Evolutionary conservation across 2,113 vertebrate genomes (phyloP).

Genomic region (Cynocephalus volans): DNA sequence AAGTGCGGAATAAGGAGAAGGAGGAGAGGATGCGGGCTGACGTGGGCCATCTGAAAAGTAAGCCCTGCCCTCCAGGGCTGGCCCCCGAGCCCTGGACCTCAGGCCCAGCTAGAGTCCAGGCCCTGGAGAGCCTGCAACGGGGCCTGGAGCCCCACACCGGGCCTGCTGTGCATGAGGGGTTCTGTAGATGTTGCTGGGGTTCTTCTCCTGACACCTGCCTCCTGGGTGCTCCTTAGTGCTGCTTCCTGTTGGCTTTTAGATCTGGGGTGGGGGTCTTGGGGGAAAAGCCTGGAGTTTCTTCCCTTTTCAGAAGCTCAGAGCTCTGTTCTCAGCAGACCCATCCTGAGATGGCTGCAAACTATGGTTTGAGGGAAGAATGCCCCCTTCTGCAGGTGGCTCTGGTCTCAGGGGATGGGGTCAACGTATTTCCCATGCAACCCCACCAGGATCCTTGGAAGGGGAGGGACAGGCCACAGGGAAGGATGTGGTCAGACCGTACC

Average conservation of each 20-base stretch:
- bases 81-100: neutral
- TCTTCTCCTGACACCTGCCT: neutral
- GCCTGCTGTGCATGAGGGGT: neutral
- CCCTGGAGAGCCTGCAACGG: fast-evolving
- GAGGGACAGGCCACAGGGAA: neutral
- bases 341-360: neutral
- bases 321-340: neutral
- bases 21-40: slow-evolving; percentile 97
- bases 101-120: neutral
- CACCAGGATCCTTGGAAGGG: neutral
- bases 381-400: neutral
- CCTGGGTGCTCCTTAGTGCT: fast-evolving
- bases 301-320: neutral
- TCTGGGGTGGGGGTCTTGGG: no score
- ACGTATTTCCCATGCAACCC: neutral
- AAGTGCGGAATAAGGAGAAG: slow-evolving; percentile 93
- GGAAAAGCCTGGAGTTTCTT: neutral
- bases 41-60: slow-evolving; percentile 96
- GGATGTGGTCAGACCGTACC: fast-evolving
- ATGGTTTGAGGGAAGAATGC: neutral
- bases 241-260: neutral
- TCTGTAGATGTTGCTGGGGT: fast-evolving
- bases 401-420: neutral
- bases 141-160: neutral
- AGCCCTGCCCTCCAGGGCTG: slow-evolving; percentile 76